Conservation (phyloP, 1,140 invertebrate genomes). For the Drosophila guanche region DNA sequence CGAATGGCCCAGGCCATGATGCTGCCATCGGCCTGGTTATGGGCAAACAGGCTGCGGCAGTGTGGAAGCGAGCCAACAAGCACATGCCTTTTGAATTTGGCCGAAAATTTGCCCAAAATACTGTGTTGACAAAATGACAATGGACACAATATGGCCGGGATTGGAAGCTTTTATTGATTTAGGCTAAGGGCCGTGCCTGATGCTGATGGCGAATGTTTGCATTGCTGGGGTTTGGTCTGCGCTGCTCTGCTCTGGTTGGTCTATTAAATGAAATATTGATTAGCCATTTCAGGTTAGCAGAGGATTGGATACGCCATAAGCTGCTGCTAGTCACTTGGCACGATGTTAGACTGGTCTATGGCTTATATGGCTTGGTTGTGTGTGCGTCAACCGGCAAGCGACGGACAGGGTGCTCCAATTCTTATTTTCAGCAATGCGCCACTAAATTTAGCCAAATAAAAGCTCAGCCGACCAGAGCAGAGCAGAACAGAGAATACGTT, state of each 20-base stretch:
- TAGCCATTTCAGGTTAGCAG: constrained; percentile 4
- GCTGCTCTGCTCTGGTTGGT: neutral
- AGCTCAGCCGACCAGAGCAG: constrained; percentile 25
- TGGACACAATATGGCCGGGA: constrained; percentile 40
- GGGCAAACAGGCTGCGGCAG: constrained; percentile 1
- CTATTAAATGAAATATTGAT: constrained; percentile 24
- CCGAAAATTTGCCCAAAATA: constrained; percentile 1
- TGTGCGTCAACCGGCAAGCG: constrained; percentile 45
- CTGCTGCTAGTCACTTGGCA: constrained; percentile 30
- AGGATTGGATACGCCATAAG: constrained; percentile 1
- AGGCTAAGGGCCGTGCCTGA: constrained; percentile 22
- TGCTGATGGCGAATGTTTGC: constrained; percentile 3
- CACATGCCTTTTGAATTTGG: neutral
- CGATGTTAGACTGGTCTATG: constrained; percentile 41
- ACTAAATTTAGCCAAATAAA: constrained; percentile 71
- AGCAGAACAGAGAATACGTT: too few relatives aligned
- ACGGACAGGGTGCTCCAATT: constrained; percentile 71
- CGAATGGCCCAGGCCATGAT: too few relatives aligned
- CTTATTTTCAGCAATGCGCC: constrained; percentile 71
- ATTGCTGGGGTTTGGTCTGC: neutral
- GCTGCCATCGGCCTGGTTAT: too few relatives aligned
- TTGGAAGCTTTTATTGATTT: constrained; percentile 68
- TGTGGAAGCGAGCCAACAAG: constrained; percentile 8
- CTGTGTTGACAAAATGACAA: constrained; percentile 26
- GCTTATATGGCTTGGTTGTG: constrained; percentile 16